A percentile compares a stretch with the other conserved stretches of the same genome.
Evolutionary conservation across 2,797 vertebrate species (phyloP).

Genomic region (Phoeniculus purpureus): DNA sequence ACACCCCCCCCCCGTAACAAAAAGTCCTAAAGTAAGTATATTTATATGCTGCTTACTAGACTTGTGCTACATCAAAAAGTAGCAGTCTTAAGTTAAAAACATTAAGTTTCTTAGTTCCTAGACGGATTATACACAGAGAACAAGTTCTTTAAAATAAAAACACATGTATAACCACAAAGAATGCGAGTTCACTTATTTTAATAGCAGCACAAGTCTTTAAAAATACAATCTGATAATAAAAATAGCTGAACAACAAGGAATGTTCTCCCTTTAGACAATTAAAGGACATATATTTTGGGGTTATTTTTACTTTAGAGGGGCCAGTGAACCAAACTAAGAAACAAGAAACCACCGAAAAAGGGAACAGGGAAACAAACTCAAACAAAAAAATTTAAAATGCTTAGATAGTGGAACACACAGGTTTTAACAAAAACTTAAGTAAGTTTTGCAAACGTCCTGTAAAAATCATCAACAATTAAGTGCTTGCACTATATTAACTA

Average conservation of each 20-base stretch:
- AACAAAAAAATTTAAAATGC: background rate
- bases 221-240: background rate
- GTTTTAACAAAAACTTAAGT: background rate
- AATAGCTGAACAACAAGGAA: background rate
- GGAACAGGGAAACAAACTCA: background rate
- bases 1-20: background rate
- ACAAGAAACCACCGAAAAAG: too few relatives aligned
- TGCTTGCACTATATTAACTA: background rate
- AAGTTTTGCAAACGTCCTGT: background rate
- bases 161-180: background rate
- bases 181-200: background rate
- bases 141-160: background rate
- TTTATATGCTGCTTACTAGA: background rate
- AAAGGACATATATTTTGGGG: too few relatives aligned
- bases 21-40: background rate
- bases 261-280: too few relatives aligned
- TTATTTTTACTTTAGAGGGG: too few relatives aligned
- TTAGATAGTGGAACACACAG: background rate
- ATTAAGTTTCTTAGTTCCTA: background rate
- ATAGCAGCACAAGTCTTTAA: background rate
- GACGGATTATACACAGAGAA: background rate
- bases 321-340: too few relatives aligned
- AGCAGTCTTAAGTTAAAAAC: background rate
- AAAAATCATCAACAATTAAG: background rate
- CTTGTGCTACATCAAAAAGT: background rate